phyloP scores from a whole-genome alignment of 2,797 vertebrate species.

The Clarias fuscus region DNA sequence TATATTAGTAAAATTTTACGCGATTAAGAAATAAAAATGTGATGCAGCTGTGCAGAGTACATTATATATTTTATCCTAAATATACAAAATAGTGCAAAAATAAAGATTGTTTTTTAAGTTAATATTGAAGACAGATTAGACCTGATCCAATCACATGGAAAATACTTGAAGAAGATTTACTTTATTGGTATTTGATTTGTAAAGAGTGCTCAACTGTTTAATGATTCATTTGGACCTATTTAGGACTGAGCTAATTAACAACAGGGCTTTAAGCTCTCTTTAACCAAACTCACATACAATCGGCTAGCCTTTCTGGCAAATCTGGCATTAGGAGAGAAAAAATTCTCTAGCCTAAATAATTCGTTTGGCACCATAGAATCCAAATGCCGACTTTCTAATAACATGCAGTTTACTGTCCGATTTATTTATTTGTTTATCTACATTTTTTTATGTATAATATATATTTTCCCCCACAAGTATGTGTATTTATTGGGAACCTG shows the following conservation, averaged over 20 bases:
- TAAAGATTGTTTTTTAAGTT: neutral
- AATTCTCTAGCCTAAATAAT: neutral
- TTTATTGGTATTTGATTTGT: neutral
- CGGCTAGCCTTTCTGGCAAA: neutral
- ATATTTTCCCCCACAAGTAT: neutral
- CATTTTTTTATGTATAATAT: neutral
- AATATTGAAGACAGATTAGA: neutral
- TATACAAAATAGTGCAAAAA: neutral
- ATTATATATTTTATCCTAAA: neutral
- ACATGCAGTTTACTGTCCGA: neutral
- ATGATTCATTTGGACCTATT: neutral
- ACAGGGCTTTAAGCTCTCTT: neutral
- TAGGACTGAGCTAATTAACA: neutral
- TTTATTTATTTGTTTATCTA: neutral
- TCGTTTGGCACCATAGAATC: neutral
- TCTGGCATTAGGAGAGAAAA: neutral
- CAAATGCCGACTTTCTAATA: neutral
- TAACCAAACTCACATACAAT: neutral
- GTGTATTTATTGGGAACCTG: neutral
- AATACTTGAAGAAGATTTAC: neutral
- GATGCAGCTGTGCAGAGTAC: too few relatives aligned
- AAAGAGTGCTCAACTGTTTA: neutral
- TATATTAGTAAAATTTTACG: neutral
- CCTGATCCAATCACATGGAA: neutral
- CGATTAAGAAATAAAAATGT: neutral